These are phyloP conservation scores for Struthidea cinerea DNA, from an alignment of 2,113 vertebrate species.

Conservation along the genomic window DNA sequence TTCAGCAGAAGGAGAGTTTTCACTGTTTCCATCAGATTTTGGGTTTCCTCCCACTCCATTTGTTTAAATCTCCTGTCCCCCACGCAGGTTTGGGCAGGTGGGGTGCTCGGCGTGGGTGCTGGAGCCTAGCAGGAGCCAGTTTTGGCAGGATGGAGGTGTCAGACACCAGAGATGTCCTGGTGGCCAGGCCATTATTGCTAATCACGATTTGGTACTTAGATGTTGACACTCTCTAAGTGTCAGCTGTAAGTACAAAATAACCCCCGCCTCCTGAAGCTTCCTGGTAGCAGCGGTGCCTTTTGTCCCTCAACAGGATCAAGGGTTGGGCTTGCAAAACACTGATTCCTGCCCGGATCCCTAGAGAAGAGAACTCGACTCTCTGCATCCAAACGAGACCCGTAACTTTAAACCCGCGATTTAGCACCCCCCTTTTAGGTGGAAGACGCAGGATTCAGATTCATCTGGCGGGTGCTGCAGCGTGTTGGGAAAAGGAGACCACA, in stretches of 20 bases:
- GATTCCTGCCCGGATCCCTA: neutral
- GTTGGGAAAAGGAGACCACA: neutral
- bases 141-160: neutral
- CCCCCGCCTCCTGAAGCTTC: neutral
- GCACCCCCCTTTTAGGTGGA: neutral
- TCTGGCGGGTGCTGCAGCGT: neutral
- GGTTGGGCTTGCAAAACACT: neutral
- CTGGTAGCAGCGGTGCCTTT: neutral
- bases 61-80: neutral
- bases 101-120: rapidly evolving
- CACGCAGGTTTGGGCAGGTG: neutral
- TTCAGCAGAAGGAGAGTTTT: neutral
- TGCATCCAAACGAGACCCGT: neutral
- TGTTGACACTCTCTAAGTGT: neutral
- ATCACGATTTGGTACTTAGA: neutral
- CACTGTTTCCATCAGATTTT: neutral
- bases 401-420: neutral
- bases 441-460: neutral
- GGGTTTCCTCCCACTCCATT: neutral
- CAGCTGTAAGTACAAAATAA: neutral
- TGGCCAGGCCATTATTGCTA: neutral
- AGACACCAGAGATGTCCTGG: neutral
- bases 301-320: neutral
- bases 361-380: neutral
- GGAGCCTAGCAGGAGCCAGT: neutral